These are phyloP conservation scores for Hirtodrosophila alboralis DNA, from an alignment of 2,888 invertebrate species.

Conservation along the genomic window DNA sequence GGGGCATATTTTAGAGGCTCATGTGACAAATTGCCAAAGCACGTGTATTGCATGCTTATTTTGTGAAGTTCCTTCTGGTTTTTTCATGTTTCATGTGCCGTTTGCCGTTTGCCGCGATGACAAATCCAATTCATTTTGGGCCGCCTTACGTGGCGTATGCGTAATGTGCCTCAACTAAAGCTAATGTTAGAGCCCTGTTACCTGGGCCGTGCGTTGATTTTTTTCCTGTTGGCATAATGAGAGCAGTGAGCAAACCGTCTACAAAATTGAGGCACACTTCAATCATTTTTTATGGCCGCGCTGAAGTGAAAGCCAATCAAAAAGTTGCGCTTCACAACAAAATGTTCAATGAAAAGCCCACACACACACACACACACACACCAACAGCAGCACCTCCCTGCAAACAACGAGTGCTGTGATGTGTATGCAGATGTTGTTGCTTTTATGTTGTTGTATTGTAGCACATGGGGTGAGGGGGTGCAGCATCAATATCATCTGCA, in stretches of 20 bases:
- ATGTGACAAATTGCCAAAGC: conserved; percentile 80
- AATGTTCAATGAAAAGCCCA: conserved; percentile 52
- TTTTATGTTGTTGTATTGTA: conserved; percentile 17
- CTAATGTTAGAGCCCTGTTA: conserved; percentile 55
- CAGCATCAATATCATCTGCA: conserved; percentile 72
- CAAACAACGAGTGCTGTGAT: conserved; percentile 35
- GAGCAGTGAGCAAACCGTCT: conserved; percentile 25
- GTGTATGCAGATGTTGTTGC: conserved; percentile 18
- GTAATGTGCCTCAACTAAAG: conserved; percentile 73
- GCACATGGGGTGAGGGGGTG: conserved; percentile 30
- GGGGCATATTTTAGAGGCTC: conserved; percentile 81
- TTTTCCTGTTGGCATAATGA: conserved; percentile 48
- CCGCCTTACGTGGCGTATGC: conserved; percentile 67
- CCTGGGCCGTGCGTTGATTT: conserved; percentile 48
- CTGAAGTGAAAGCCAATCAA: conserved; percentile 69
- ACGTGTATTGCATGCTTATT: conserved; percentile 80
- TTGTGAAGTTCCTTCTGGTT: conserved; percentile 17
- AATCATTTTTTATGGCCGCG: conserved; percentile 65
- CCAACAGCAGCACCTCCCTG: conserved; percentile 7
- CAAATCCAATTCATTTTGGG: conserved; percentile 76
- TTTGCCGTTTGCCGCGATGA: conserved; percentile 49
- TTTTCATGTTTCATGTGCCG: conserved; percentile 17
- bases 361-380: neutral
- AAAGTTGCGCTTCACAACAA: conserved; percentile 72
- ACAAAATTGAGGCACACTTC: conserved; percentile 63